These are phyloP conservation scores for Volucella bombylans DNA, from an alignment of 2,888 invertebrate genomes.

Conservation along the genomic window DNA sequence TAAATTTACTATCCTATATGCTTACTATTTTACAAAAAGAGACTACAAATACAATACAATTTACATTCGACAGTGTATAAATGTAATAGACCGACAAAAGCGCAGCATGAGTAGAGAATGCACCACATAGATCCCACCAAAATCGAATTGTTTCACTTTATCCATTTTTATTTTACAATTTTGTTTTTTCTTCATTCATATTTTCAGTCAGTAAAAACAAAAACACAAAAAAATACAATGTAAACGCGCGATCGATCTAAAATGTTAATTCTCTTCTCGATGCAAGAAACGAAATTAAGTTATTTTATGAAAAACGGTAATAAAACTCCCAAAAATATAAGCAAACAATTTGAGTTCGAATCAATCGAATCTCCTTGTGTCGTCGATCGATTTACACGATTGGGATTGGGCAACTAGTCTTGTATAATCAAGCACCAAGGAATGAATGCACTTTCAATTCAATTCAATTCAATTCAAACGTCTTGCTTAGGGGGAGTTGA, in stretches of 20 bases:
- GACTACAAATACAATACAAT: conserved; percentile 8
- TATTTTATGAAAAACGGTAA: neutral
- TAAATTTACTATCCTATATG: conserved; percentile 31
- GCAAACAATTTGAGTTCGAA: conserved; percentile 6
- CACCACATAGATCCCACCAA: conserved; percentile 69
- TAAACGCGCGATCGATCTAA: conserved; percentile 32
- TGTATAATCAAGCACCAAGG: too few species aligned
- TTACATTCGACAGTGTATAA: neutral
- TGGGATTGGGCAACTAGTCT: conserved; percentile 43
- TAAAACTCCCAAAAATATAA: neutral
- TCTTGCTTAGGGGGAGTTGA: neutral
- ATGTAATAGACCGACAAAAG: conserved; percentile 28
- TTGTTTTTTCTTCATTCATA: neutral
- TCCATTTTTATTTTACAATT: conserved; percentile 18
- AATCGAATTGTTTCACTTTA: conserved; percentile 46
- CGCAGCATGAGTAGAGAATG: conserved; percentile 49
- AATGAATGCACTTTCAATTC: too few species aligned
- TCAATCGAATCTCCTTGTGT: conserved; percentile 22
- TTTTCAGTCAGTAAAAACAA: too few species aligned
- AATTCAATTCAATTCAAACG: too few species aligned
- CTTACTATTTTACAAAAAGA: conserved; percentile 64
- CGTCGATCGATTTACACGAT: neutral
- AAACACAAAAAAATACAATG: neutral
- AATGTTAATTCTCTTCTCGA: conserved; percentile 55
- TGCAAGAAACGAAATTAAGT: conserved; percentile 12